Conservation (phyloP, 2,113 vertebrate genomes). For the Dromas ardeola region DNA sequence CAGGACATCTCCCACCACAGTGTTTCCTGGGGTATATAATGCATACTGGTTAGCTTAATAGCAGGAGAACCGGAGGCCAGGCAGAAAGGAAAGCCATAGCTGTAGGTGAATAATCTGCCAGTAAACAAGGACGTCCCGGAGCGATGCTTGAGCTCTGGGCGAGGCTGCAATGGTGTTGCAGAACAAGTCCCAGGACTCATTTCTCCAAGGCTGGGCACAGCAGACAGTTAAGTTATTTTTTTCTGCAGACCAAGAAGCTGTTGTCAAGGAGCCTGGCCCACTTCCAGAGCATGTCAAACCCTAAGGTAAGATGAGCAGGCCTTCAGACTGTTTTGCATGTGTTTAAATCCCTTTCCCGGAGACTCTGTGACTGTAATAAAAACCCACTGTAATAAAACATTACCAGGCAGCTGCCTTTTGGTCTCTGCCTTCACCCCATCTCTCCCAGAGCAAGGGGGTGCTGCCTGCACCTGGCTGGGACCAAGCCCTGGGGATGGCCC, state of each 20-base stretch:
- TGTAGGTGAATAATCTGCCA: not conserved
- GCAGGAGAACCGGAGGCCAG: not conserved
- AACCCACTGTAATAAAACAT: not conserved
- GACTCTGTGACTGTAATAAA: not conserved
- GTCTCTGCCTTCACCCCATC: not conserved
- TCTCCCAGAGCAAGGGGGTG: not conserved
- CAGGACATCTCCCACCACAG: not conserved
- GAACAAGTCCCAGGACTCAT: not conserved
- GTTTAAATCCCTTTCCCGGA: not conserved
- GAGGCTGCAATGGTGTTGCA: not conserved
- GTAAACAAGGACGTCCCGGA: not conserved
- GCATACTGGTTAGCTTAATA: not conserved
- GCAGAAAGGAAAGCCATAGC: not conserved
- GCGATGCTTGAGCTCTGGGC: fast-evolving
- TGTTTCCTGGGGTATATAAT: not conserved
- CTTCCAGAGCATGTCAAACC: not conserved
- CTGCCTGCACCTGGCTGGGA: not conserved
- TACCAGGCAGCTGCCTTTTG: not conserved
- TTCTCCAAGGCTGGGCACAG: not conserved
- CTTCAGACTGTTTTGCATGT: not conserved
- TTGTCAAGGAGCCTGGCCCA: not conserved
- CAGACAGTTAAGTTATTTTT: not conserved
- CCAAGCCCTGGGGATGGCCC: not conserved
- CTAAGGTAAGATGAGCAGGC: not conserved
- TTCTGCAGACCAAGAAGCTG: not conserved